Conservation (phyloP, 2,888 invertebrate species). For the Anoncus sp. region DNA sequence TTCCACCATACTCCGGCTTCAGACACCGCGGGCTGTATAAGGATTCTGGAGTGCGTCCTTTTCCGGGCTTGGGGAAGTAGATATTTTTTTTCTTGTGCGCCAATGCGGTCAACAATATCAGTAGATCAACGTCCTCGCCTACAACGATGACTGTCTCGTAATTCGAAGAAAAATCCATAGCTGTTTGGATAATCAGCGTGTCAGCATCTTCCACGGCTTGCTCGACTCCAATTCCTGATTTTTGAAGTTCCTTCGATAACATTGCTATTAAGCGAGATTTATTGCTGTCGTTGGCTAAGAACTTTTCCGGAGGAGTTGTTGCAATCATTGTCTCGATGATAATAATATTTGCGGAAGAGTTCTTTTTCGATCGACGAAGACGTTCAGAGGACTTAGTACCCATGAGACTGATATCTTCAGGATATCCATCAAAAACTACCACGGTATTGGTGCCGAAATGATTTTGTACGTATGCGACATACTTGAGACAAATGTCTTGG, state of each 20-base stretch:
- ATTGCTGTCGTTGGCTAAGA: constrained; percentile 63
- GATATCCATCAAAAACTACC: constrained; percentile 50
- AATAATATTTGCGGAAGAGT: constrained; percentile 15
- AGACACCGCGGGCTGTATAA: constrained; percentile 5
- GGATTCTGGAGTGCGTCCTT: constrained; percentile 58
- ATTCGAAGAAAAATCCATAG: constrained; percentile 58
- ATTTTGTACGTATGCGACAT: constrained; percentile 38
- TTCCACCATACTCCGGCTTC: constrained; percentile 66
- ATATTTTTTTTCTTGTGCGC: constrained; percentile 68
- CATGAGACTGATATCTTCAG: constrained; percentile 4
- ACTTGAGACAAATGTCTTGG: constrained; percentile 37
- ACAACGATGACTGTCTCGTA: constrained; percentile 69
- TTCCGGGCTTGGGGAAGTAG: constrained; percentile 69
- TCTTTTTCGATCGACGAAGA: constrained; percentile 38
- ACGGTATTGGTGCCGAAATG: constrained; percentile 28
- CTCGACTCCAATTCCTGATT: constrained; percentile 73
- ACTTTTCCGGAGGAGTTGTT: constrained; percentile 69
- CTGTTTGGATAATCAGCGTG: constrained; percentile 72
- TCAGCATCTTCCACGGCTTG: constrained; percentile 71
- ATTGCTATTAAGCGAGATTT: constrained; percentile 71
- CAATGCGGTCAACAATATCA: constrained; percentile 67
- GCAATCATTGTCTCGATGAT: constrained; percentile 20
- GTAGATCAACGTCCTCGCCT: constrained; percentile 74
- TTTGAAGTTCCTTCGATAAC: constrained; percentile 67
- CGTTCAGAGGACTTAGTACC: constrained; percentile 42